Percentiles rank a stretch among this genome's conserved stretches.
phyloP scores from a whole-genome alignment of 2,113 vertebrate genomes.

The Tupaia chinensis region DNA sequence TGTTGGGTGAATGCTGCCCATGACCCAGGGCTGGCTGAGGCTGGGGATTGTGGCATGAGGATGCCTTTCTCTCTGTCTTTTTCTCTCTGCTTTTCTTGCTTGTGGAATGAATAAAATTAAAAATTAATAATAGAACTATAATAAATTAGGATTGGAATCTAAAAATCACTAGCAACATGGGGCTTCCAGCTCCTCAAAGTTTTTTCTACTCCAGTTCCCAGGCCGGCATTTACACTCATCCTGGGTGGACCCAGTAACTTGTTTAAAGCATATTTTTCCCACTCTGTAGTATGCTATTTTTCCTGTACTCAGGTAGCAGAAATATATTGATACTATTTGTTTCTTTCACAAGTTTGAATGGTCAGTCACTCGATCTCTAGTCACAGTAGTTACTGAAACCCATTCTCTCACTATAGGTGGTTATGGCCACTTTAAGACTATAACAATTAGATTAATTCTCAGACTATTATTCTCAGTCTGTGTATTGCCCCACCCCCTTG shows the following conservation, averaged over 20 bases:
- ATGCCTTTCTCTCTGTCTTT: no score
- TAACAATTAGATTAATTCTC: constrained; percentile 34
- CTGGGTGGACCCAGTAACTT: background rate
- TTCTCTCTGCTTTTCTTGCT: no score
- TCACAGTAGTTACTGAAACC: constrained; percentile 21
- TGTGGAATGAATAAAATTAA: no score
- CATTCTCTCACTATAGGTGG: background rate
- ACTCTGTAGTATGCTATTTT: background rate
- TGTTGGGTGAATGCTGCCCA: no score
- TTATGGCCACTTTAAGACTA: background rate
- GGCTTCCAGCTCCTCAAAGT: background rate
- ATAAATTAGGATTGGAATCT: background rate
- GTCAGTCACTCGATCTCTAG: background rate
- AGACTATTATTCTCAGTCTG: background rate
- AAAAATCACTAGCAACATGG: background rate
- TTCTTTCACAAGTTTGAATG: background rate
- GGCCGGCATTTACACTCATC: background rate
- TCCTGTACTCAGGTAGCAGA: background rate
- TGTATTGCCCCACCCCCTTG: background rate
- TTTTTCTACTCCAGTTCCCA: background rate
- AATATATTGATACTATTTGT: background rate
- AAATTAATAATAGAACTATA: no score
- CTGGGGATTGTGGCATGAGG: no score
- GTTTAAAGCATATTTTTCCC: background rate
- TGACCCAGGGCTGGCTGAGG: no score